Evolutionary conservation across 2,797 vertebrate species (phyloP).

Genomic region (Dipus sagitta): DNA sequence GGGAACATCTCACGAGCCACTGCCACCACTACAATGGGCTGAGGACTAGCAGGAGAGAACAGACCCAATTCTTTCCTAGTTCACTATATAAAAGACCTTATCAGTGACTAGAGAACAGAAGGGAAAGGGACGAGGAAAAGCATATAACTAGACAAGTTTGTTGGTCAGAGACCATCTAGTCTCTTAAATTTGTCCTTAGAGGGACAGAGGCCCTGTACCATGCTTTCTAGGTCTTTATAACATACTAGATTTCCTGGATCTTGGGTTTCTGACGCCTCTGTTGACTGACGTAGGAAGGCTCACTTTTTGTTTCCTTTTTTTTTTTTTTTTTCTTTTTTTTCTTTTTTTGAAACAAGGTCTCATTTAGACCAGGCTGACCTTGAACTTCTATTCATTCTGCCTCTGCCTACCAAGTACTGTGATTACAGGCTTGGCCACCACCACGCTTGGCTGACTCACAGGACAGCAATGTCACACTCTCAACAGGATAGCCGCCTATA

Average conservation of each 20-base stretch:
- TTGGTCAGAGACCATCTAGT: not conserved
- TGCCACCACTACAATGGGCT: not conserved
- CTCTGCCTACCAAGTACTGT: not conserved
- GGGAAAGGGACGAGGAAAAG: not conserved
- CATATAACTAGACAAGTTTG: accelerated
- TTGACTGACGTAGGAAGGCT: not conserved
- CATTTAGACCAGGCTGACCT: not conserved
- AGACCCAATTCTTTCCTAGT: not conserved
- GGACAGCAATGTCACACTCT: not conserved
- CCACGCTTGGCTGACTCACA: not conserved
- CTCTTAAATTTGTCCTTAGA: not conserved
- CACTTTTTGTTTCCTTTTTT: not conserved
- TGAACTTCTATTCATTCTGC: not conserved
- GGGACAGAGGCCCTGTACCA: not conserved
- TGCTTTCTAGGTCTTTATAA: not conserved
- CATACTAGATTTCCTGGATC: not conserved
- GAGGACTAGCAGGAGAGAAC: not conserved
- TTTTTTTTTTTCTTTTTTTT: not conserved
- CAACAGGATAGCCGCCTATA: not conserved
- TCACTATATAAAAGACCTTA: not conserved
- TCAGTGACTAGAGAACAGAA: not conserved
- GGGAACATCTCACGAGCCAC: not conserved
- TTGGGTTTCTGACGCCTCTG: not conserved
- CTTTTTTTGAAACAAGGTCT: not conserved
- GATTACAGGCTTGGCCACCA: not conserved